Evolutionary conservation across 53 echinoderm and acorn worm species (phyloP).

Genomic region (Holothuria scabra): DNA sequence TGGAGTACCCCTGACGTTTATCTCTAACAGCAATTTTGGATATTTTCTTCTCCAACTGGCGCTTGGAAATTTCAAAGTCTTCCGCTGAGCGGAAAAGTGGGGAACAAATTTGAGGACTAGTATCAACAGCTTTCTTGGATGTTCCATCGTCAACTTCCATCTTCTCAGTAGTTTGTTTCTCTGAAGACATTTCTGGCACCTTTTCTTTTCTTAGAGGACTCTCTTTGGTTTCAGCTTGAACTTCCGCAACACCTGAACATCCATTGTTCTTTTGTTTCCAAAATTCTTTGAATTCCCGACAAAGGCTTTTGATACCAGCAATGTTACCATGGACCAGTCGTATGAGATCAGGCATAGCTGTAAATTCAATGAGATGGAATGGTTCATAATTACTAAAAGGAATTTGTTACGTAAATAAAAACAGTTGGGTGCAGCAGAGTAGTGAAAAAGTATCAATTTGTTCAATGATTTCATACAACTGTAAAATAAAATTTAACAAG

Average conservation of each 20-base stretch:
- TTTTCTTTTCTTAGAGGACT: neutral
- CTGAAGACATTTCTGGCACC: neutral
- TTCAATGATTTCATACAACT: too few relatives aligned
- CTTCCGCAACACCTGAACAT: neutral
- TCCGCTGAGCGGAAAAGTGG: slow-evolving; percentile 22
- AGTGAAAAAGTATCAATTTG: too few relatives aligned
- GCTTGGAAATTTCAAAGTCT: slow-evolving; percentile 81
- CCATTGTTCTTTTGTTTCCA: slow-evolving; percentile 66
- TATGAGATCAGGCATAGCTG: slow-evolving; percentile 92
- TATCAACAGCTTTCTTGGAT: neutral
- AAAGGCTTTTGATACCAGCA: slow-evolving; percentile 85
- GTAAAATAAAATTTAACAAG: too few relatives aligned
- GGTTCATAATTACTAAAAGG: too few relatives aligned
- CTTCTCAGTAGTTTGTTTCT: neutral
- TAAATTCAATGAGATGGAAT: slow-evolving; percentile 17
- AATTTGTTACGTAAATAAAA: too few relatives aligned
- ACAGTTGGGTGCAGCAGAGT: too few relatives aligned
- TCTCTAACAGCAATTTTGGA: slow-evolving; percentile 81
- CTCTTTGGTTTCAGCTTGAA: slow-evolving; percentile 2
- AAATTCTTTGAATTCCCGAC: slow-evolving; percentile 81
- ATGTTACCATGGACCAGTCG: slow-evolving; percentile 90
- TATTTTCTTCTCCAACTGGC: slow-evolving; percentile 89
- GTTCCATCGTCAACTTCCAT: neutral
- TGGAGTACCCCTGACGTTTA: slow-evolving; percentile 65
- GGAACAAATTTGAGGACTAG: neutral